Conservation (phyloP, 2,113 vertebrate genomes). For the Oreotragus oreotragus region DNA sequence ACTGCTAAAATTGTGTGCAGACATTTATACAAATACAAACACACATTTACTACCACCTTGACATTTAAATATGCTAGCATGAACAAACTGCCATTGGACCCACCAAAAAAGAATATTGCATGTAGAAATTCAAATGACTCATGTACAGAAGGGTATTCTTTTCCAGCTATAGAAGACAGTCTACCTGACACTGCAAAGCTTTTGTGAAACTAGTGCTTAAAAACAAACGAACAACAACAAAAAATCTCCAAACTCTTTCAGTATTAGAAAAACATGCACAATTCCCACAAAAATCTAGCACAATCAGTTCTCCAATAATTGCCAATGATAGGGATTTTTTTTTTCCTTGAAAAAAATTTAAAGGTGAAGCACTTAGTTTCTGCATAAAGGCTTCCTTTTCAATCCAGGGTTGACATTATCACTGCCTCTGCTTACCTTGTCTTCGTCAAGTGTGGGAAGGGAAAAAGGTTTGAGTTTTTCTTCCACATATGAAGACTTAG, state of each 20-base stretch:
- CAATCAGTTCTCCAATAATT: neutral
- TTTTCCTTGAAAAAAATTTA: neutral
- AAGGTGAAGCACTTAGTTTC: neutral
- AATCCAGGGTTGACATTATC: neutral
- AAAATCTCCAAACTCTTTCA: neutral
- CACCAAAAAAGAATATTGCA: neutral
- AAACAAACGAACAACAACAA: neutral
- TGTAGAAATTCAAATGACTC: constrained; percentile 30
- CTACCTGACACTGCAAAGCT: neutral
- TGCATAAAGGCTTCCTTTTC: neutral
- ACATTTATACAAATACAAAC: constrained; percentile 11
- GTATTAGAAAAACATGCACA: neutral
- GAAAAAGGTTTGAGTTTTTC: constrained; percentile 20
- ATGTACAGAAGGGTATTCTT: neutral
- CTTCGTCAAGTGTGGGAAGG: constrained; percentile 4
- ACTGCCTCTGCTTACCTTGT: constrained; percentile 35
- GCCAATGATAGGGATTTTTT: neutral
- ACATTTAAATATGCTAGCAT: constrained; percentile 42
- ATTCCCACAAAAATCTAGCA: neutral
- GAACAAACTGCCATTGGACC: constrained; percentile 18
- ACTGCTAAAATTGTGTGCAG: neutral
- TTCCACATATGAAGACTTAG: neutral
- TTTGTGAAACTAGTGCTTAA: constrained; percentile 10
- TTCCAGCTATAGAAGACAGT: neutral
- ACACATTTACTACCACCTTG: constrained; percentile 17